Conservation (phyloP, 2,797 vertebrate species). For the Acipenser transmontanus region DNA sequence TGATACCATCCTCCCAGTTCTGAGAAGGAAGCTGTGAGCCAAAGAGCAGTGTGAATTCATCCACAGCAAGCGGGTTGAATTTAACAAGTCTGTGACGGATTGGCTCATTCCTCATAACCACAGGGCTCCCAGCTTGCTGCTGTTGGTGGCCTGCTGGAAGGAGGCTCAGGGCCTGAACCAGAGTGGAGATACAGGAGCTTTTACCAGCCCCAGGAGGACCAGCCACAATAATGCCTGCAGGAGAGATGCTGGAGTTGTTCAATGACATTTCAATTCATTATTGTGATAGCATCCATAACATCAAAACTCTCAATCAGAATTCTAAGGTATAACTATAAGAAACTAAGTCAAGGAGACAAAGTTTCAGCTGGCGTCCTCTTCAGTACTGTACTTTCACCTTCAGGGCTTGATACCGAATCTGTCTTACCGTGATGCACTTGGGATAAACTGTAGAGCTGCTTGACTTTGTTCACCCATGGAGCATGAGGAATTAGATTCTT, state of each 20-base stretch:
- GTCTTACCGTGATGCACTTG: conserved; percentile 19
- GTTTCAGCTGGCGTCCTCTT: too few relatives aligned
- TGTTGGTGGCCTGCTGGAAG: neutral
- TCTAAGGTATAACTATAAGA: neutral
- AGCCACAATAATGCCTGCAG: conserved; percentile 24
- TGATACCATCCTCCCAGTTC: conserved; percentile 24
- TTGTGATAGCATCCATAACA: too few relatives aligned
- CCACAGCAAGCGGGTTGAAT: conserved; percentile 25
- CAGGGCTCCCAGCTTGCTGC: neutral
- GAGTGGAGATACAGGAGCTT: conserved; percentile 22
- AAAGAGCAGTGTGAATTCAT: conserved; percentile 20
- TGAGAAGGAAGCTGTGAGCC: conserved; percentile 14
- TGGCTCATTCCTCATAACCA: conserved; percentile 7
- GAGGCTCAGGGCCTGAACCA: conserved; percentile 23
- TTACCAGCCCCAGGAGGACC: conserved; percentile 28
- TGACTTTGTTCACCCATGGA: conserved; percentile 28
- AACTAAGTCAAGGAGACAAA: too few relatives aligned
- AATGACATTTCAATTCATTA: too few relatives aligned
- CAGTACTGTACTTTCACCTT: neutral
- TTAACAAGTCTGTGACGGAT: conserved; percentile 22
- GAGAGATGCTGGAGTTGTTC: neutral
- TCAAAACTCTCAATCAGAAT: too few relatives aligned
- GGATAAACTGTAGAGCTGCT: conserved; percentile 22
- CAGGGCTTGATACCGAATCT: neutral
- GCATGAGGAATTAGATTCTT: conserved; percentile 23